Percentiles rank a stretch among this genome's conserved stretches.
phyloP scores from a whole-genome alignment of 2,113 vertebrate species.

The Aleadryas rufinucha region DNA sequence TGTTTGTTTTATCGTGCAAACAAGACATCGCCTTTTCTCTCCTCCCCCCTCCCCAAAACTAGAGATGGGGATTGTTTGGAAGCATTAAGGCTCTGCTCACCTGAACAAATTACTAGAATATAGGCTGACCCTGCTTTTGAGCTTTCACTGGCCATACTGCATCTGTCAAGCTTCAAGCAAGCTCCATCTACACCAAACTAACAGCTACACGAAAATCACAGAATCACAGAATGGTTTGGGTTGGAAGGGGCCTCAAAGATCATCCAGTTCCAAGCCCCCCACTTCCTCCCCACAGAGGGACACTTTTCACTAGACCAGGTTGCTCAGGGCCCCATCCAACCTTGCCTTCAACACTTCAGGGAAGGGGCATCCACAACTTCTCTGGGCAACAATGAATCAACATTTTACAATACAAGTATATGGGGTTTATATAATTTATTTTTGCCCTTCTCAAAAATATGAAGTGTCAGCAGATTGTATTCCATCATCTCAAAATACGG shows the following conservation, averaged over 20 bases:
- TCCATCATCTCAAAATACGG: background rate
- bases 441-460: background rate
- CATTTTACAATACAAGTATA: background rate
- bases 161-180: background rate
- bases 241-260: background rate
- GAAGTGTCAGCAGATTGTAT: background rate
- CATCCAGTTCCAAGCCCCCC: background rate
- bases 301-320: background rate
- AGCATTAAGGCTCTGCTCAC: background rate
- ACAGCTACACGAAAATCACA: background rate
- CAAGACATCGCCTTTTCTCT: background rate
- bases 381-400: background rate
- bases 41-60: background rate
- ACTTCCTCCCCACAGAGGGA: background rate
- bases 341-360: background rate
- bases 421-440: background rate
- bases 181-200: background rate
- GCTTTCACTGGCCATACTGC: background rate
- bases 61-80: fast-evolving
- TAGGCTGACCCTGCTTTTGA: fast-evolving
- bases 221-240: background rate
- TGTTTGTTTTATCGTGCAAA: background rate
- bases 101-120: background rate
- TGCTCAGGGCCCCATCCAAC: background rate
- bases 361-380: background rate